phyloP scores from a whole-genome alignment of 2,797 vertebrate genomes.

The Bovichtus diacanthus region DNA sequence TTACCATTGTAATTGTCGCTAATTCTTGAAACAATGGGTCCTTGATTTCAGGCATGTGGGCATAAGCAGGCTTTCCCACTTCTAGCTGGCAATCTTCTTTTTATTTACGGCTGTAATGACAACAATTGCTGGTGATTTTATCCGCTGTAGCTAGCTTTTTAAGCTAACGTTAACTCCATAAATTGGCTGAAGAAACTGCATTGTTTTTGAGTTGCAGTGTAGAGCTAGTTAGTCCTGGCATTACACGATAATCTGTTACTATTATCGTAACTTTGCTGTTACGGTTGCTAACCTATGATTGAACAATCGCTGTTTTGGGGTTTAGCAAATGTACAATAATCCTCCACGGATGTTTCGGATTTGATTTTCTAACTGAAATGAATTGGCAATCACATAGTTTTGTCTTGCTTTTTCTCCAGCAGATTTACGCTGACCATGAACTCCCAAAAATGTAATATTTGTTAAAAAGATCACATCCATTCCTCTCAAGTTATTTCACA shows the following conservation, averaged over 20 bases:
- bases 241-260: too few species aligned
- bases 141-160: neutral
- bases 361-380: constrained; percentile 37
- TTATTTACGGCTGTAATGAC: neutral
- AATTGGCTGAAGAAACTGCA: too few species aligned
- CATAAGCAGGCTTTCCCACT: neutral
- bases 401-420: neutral
- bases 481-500: neutral
- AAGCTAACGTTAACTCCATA: too few species aligned
- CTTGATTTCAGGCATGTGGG: neutral
- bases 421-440: neutral
- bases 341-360: constrained; percentile 4
- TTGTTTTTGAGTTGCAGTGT: too few species aligned
- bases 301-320: neutral
- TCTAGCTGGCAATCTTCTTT: neutral
- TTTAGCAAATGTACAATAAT: neutral
- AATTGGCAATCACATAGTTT: constrained; percentile 7
- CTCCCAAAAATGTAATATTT: constrained; percentile 5
- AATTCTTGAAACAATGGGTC: neutral
- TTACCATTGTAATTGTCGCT: neutral
- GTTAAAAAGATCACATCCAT: constrained; percentile 16
- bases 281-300: neutral
- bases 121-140: neutral
- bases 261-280: too few species aligned
- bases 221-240: too few species aligned